Conservation (phyloP, 2,797 vertebrate species). For the Onychomys torridus region DNA sequence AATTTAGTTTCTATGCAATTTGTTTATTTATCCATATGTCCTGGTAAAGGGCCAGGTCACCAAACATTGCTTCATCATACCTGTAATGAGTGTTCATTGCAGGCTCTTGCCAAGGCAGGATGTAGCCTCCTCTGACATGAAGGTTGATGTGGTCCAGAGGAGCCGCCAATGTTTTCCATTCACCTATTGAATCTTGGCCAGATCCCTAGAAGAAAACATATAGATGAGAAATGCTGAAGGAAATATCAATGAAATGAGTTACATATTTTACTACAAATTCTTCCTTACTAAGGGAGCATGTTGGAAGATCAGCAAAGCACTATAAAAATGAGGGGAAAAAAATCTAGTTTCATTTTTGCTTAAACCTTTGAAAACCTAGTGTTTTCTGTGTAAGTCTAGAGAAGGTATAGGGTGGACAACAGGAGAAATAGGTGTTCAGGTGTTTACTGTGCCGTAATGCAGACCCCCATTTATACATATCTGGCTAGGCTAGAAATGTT, state of each 20-base stretch:
- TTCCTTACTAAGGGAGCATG: neutral
- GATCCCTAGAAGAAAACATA: constrained; percentile 83
- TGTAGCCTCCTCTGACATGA: constrained; percentile 93
- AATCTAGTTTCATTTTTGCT: neutral
- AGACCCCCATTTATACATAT: neutral
- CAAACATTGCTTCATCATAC: constrained; percentile 79
- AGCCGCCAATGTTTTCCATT: constrained; percentile 79
- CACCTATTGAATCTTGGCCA: constrained; percentile 48
- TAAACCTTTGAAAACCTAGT: neutral
- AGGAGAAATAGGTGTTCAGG: neutral
- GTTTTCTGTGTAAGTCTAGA: neutral
- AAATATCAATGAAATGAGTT: neutral
- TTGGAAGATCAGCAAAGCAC: neutral
- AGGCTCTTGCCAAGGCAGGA: constrained; percentile 93
- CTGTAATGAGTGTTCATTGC: constrained; percentile 90
- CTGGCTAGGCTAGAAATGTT: neutral
- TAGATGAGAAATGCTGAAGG: accelerated
- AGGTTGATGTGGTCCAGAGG: constrained; percentile 93
- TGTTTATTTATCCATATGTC: neutral
- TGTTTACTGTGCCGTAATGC: neutral
- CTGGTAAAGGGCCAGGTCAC: neutral
- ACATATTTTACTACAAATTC: neutral
- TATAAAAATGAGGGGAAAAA: neutral
- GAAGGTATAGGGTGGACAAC: accelerated
- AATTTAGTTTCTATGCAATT: neutral